Base-by-base conservation (phyloP, 2,797 vertebrate species). In the Artibeus lituratus region DNA sequence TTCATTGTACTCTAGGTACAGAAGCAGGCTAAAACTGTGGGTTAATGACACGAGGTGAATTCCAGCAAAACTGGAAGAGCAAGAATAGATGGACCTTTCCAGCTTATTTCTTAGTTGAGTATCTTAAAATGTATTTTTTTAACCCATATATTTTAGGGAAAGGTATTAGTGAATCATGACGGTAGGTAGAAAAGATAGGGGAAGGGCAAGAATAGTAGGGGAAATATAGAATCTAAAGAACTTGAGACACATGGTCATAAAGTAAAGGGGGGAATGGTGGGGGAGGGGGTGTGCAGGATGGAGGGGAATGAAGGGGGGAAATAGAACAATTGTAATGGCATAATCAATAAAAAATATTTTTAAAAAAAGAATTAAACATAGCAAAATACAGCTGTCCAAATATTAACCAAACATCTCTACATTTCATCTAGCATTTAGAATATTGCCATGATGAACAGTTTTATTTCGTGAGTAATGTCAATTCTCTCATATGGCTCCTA, bases 301-400 rank as follows among this genome's bases (percentile, higher is more conserved):
- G n/a, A n/a, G n/a, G n/a, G n/a, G n/a, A n/a, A n/a, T n/a, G n/a
- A n/a, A n/a, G n/a, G n/a, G n/a, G n/a, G n/a, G n/a, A n/a, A n/a
- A n/a, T n/a, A n/a, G n/a, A n/a, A n/a, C n/a, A n/a, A n/a, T n/a
- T n/a, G n/a, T n/a, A n/a, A n/a, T n/a, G n/a, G n/a, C n/a, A n/a
- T n/a, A n/a, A n/a, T n/a, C n/a, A n/a, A n/a, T n/a, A n/a, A n/a
- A n/a, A n/a, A n/a, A n/a, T n/a, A n/a, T n/a, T n/a, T n/a, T n/a
- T n/a, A n/a, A n/a, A n/a, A n/a, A n/a, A 84, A 95, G n/a, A 95
- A 91, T 65, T 65, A 62, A 90, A 80, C 55, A 59, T 26, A 90
- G 21, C 11, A 89, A 90, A 93, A 42, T 78, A 69, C 7, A 84
- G 22, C 22, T 65, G 32, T 72, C 22, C 15, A 77, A 72, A 76